These are phyloP conservation scores for Schizopygopsis malacanthus DNA, from an alignment of 2,797 vertebrate species.

Conservation along the genomic window DNA sequence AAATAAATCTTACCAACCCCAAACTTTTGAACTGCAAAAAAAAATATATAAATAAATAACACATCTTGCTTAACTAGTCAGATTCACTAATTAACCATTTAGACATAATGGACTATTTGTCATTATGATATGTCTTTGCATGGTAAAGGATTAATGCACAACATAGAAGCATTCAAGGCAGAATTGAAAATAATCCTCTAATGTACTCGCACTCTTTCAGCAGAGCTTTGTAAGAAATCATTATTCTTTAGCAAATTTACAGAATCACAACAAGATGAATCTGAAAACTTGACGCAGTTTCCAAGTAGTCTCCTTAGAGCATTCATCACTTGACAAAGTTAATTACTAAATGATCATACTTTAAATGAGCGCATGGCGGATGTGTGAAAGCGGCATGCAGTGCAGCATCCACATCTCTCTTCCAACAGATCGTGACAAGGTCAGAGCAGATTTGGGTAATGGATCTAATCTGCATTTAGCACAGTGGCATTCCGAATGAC, in stretches of 20 bases:
- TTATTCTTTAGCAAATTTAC: neutral
- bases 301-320: neutral
- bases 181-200: neutral
- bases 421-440: slow-evolving; percentile 61
- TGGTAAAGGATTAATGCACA: neutral
- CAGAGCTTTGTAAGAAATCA: neutral
- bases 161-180: neutral
- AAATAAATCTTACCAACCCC: neutral
- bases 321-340: slow-evolving; percentile 34
- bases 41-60: neutral
- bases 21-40: neutral
- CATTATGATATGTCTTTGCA: neutral
- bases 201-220: neutral
- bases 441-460: slow-evolving; percentile 72
- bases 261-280: slow-evolving; percentile 6
- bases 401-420: slow-evolving; percentile 31
- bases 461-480: slow-evolving; percentile 73
- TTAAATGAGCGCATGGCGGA: slow-evolving; percentile 29
- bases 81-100: too few relatives aligned
- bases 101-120: neutral
- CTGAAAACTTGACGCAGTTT: neutral
- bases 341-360: slow-evolving; percentile 41
- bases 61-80: neutral
- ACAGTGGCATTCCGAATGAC: slow-evolving; percentile 68
- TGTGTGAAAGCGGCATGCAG: slow-evolving; percentile 9